Evolutionary conservation across 2,113 vertebrate species (phyloP).

Genomic region (Stomatorhinus ivindoensis): DNA sequence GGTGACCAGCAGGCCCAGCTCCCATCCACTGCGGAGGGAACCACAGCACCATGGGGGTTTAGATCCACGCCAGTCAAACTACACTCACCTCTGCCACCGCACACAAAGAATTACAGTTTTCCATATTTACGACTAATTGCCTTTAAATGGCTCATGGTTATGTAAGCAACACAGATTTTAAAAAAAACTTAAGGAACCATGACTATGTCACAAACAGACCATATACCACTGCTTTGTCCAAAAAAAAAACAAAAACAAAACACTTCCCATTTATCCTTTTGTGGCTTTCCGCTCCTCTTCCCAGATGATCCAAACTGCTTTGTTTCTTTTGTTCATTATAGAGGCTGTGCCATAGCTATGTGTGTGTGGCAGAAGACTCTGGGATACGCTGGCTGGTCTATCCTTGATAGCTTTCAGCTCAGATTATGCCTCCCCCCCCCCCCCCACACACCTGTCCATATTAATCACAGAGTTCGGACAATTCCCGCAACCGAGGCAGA

Average conservation of each 20-base stretch:
- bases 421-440: neutral
- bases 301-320: neutral
- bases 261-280: neutral
- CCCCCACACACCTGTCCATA: neutral
- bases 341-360: neutral
- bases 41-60: neutral
- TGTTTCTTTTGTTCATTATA: neutral
- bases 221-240: neutral
- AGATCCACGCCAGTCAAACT: neutral
- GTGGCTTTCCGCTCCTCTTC: neutral
- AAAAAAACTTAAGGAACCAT: neutral
- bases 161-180: neutral
- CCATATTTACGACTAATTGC: neutral
- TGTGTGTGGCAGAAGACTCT: neutral
- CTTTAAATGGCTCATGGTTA: neutral
- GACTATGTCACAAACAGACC: neutral
- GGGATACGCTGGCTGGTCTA: neutral
- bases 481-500: neutral
- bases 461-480: neutral
- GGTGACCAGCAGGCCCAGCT: conserved; percentile 90
- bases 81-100: neutral
- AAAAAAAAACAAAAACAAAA: neutral
- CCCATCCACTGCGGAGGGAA: conserved; percentile 69
- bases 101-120: neutral
- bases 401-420: neutral